Base-by-base conservation (phyloP, 2,113 vertebrate species). In the Scolopax mira region DNA sequence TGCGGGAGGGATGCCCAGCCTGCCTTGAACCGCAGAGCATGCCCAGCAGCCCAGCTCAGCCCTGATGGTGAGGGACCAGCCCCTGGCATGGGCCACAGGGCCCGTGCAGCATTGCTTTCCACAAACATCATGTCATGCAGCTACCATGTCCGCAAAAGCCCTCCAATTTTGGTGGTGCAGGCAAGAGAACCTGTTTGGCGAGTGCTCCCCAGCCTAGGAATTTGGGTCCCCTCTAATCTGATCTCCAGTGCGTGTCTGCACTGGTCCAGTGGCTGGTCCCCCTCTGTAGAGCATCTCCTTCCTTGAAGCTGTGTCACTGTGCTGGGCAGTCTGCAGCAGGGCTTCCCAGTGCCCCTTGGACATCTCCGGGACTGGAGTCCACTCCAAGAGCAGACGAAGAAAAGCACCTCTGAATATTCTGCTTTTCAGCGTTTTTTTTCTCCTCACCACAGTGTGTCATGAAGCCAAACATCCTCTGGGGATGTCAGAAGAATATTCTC, bases 71-170 rank as follows among this genome's bases (percentile, higher is more conserved):
- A 27, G 75, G 44, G 33, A 52, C 41, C 64, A 79, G 71, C 44
- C 67, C 37, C 19, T 46, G 81, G 62, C 62, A 49, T 2, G 8
- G 37, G 31, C 39, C 2, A 1, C 0, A 1, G 41, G 41, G 37
- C 66, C 1, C 1, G 0, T 33, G 28, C 39, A 37, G 21, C 37
- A 23, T 13, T 0, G 0, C 51, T 89, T 70, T 48, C 74, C 35
- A 67, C 30, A 79, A 46, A 52, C 14, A 18, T 6, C 41, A 30
- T 37, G 70, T 35, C 67, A 41, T 67, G 18, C 57, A 66, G 37
- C 9, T 15, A 10, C 42, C 0, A 0, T 18, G 22, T 37, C 64
- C 79, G 44, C 46, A 78, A 44, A 66, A 88, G 10, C 27, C 51
- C 67, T 62, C 42, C 17, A 2, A 72, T 75, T 77, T 71, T 90